A percentile compares a stretch with the other conserved stretches of the same genome.
Conservation (phyloP, 2,797 vertebrate species). For the Ctenosaura bakeri region DNA sequence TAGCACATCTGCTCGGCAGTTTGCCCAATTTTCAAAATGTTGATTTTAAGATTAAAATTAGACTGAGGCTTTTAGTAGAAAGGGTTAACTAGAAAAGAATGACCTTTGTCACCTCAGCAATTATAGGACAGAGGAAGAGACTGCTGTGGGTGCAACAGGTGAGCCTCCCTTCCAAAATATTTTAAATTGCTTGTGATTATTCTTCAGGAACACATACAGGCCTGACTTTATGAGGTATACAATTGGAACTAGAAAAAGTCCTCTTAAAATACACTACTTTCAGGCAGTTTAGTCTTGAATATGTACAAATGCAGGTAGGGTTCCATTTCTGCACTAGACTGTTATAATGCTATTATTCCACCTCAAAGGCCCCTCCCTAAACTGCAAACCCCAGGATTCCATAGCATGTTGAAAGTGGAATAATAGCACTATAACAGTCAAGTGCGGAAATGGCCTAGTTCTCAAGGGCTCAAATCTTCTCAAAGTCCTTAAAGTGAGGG, state of each 20-base stretch:
- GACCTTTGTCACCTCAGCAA: neutral
- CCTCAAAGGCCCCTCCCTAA: too few species aligned
- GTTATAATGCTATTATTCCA: too few species aligned
- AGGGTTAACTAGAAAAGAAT: neutral
- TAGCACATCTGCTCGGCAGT: neutral
- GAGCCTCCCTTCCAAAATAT: neutral
- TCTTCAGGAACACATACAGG: too few species aligned
- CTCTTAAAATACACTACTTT: neutral
- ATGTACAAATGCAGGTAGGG: neutral
- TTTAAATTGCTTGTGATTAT: neutral
- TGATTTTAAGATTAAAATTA: constrained; percentile 7
- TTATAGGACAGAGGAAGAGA: neutral
- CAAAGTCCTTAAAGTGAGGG: too few species aligned
- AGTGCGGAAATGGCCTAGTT: too few species aligned
- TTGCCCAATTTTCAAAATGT: constrained; percentile 9
- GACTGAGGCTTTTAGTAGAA: neutral
- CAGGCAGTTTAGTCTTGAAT: neutral
- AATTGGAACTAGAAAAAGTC: neutral
- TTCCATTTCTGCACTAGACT: too few species aligned
- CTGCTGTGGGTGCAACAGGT: too few species aligned
- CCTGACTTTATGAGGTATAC: neutral
- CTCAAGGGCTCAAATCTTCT: too few species aligned
- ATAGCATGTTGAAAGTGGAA: too few species aligned
- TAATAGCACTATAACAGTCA: too few species aligned
- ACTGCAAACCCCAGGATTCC: too few species aligned